Base-by-base conservation (phyloP, 2,888 invertebrate species). In the Hyppa rectilinea region DNA sequence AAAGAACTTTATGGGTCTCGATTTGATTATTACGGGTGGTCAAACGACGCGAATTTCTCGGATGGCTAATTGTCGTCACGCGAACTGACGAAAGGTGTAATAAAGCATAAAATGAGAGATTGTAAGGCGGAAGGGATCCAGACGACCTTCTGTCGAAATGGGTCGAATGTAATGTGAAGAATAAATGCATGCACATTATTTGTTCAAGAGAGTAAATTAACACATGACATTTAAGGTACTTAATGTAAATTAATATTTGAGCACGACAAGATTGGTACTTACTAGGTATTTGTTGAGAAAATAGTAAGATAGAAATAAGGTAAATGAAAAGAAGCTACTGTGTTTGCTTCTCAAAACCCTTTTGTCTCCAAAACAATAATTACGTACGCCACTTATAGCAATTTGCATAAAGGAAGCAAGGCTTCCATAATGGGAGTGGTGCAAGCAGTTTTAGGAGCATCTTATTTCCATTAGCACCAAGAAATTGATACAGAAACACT, bases 101-200 rank as follows among this genome's bases (percentile, higher is more conserved):
- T 82, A 72, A 72, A 64, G 80, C 81, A 71, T 72, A 38, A 67
- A 69, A 69, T 80, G 47, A 75, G 71, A 71, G 62, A 82, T 67
- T 74, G 71, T 69, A 71, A 67, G 75, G 45, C 82, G 82, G 82
- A 75, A 72, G 70, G 65, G 79, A 71, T 60, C 79, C 79, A 82
- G 82, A 84, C 82, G 72, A 66, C 79, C 82, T 81, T 84, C 82
- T 50, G 31, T 49, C 52, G 70, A 82, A 79, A 68, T 82, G 66
- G 82, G 84, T 75, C 82, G 65, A 68, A 70, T 69, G 34, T 69
- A 63, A 73, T 55, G 17, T 59, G 40, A 63, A 52, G 20, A 56
- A 65, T 68, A 52, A 50, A 71, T 59, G 45, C 23, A 71, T 66
- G 52, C 53, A 14, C 49, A 69, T 71, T 34, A 76, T 47, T 71